phyloP scores from a whole-genome alignment of 1,140 invertebrate species.

The Pissodes strobi region DNA sequence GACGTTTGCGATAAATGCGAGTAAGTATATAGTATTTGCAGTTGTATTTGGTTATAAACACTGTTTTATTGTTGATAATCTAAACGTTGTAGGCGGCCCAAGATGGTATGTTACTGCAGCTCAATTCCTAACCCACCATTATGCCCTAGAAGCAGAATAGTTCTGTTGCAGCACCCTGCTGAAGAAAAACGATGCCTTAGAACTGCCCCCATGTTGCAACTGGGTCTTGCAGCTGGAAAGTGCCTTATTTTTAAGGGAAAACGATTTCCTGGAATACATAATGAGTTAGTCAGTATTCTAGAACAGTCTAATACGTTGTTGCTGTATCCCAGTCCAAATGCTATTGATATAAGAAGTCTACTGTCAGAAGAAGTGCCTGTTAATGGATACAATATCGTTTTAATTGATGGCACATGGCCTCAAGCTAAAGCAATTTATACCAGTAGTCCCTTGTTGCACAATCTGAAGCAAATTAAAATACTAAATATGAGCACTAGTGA shows the following conservation, averaged over 20 bases:
- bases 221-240: conserved; percentile 72
- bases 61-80: no score
- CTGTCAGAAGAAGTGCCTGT: conserved; percentile 44
- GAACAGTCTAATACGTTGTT: conserved; percentile 73
- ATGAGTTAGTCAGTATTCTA: conserved; percentile 70
- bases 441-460: conserved; percentile 69
- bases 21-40: conserved; percentile 60
- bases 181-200: conserved; percentile 88
- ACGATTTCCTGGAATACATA: conserved; percentile 76
- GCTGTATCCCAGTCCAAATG: conserved; percentile 79
- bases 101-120: conserved; percentile 87
- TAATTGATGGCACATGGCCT: conserved; percentile 93
- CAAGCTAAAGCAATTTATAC: conserved; percentile 88
- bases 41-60: no score
- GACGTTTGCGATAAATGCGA: conserved; percentile 71
- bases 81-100: conserved; percentile 70
- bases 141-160: conserved; percentile 68
- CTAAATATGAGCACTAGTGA: conserved; percentile 72
- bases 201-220: conserved; percentile 85
- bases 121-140: conserved; percentile 74
- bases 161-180: conserved; percentile 89
- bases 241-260: conserved; percentile 84
- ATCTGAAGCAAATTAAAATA: conserved; percentile 76
- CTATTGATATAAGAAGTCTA: conserved; percentile 64
- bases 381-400: conserved; percentile 73